Percentiles rank a stretch among this genome's conserved stretches.
Evolutionary conservation across 2,888 invertebrate genomes (phyloP).

Genomic region (Stenchaetothrips biformis): DNA sequence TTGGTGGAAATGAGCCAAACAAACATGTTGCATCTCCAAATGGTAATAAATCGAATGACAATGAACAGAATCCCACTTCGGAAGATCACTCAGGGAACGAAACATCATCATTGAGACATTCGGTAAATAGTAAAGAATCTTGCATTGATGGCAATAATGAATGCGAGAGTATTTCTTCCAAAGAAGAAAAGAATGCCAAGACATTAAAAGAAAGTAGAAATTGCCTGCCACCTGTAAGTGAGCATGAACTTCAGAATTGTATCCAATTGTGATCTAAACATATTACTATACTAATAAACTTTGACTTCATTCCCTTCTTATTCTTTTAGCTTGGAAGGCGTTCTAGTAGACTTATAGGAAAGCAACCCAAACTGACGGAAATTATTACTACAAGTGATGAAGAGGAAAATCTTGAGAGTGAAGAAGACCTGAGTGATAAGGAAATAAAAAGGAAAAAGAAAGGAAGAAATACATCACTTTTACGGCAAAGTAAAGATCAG

Average conservation of each 20-base stretch:
- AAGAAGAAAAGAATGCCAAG: background rate
- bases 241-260: background rate
- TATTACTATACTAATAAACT: background rate
- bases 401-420: background rate
- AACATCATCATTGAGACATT: no score
- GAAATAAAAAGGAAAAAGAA: slow-evolving; percentile 25
- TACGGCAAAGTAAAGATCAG: no score
- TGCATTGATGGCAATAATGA: background rate
- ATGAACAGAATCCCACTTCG: no score
- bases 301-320: no score
- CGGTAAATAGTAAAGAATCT: no score
- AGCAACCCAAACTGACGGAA: background rate
- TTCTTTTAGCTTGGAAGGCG: no score
- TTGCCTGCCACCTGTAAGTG: background rate
- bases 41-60: no score
- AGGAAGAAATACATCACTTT: background rate
- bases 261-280: no score
- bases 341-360: background rate
- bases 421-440: slow-evolving; percentile 15
- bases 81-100: no score
- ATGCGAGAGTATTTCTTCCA: background rate
- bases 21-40: no score
- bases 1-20: slow-evolving; percentile 36
- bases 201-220: background rate
- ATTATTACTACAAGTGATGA: background rate